Conservation (phyloP, 2,797 vertebrate species). For the Hylomyscus alleni region DNA sequence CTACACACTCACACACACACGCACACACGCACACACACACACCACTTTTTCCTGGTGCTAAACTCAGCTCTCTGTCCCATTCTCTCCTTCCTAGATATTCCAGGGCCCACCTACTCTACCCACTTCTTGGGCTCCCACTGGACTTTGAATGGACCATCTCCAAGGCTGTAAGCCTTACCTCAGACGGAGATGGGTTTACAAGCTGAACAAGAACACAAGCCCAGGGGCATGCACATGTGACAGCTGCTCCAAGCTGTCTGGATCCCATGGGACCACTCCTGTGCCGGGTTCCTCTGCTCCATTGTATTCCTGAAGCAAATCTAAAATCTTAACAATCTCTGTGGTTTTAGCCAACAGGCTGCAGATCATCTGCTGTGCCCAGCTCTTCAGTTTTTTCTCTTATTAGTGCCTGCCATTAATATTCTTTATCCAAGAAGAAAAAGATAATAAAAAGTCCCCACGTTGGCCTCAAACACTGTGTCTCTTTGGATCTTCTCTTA, state of each 20-base stretch:
- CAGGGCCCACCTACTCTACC: neutral
- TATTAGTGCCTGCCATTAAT: neutral
- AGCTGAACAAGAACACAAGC: neutral
- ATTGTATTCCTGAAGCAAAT: neutral
- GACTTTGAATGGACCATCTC: neutral
- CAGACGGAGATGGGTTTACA: neutral
- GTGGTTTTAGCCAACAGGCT: neutral
- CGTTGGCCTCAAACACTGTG: neutral
- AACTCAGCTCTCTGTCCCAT: neutral
- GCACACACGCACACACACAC: neutral
- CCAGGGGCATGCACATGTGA: neutral
- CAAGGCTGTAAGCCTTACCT: neutral
- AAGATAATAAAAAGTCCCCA: neutral
- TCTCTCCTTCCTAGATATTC: neutral
- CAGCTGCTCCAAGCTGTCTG: neutral
- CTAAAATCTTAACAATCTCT: neutral
- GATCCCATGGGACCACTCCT: neutral
- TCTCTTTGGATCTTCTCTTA: neutral
- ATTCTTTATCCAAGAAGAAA: constrained; percentile 5
- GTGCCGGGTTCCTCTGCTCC: neutral
- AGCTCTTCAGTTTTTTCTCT: neutral
- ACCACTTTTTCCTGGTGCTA: neutral
- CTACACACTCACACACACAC: neutral
- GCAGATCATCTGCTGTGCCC: neutral
- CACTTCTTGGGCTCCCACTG: neutral